Percentiles rank a stretch among this genome's conserved stretches.
Conservation (phyloP, 1,140 invertebrate species). For the Cyphomyrmex costatus region DNA sequence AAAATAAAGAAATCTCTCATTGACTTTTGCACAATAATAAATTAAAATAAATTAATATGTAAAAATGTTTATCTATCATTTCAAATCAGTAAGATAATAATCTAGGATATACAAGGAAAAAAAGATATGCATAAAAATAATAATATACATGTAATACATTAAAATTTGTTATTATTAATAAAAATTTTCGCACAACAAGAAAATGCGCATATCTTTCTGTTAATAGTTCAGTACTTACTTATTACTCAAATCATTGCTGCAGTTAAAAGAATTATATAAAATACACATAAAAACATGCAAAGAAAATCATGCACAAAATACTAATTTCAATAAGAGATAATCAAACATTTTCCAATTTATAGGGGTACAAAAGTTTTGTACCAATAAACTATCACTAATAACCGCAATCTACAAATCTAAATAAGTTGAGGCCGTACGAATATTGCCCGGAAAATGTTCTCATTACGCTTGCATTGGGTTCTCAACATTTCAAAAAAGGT, state of each 20-base stretch:
- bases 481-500: neutral
- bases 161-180: neutral
- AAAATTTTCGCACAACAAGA: neutral
- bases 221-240: conserved; percentile 40
- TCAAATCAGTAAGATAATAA: neutral
- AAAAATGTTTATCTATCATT: neutral
- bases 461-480: neutral
- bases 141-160: neutral
- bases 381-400: conserved; percentile 9
- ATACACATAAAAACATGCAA: neutral
- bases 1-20: neutral
- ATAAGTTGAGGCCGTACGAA: conserved; percentile 32
- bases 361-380: neutral
- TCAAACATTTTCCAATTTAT: conserved; percentile 15
- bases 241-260: neutral
- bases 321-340: neutral
- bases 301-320: neutral
- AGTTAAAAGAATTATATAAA: conserved; percentile 7
- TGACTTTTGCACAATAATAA: neutral
- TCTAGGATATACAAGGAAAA: neutral
- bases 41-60: conserved; percentile 17
- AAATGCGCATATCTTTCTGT: neutral
- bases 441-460: conserved; percentile 8
- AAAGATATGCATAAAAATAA: neutral
- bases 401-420: neutral